These are phyloP conservation scores for Agrenia bidenticulata DNA, from an alignment of 2,888 invertebrate species.

Conservation along the genomic window DNA sequence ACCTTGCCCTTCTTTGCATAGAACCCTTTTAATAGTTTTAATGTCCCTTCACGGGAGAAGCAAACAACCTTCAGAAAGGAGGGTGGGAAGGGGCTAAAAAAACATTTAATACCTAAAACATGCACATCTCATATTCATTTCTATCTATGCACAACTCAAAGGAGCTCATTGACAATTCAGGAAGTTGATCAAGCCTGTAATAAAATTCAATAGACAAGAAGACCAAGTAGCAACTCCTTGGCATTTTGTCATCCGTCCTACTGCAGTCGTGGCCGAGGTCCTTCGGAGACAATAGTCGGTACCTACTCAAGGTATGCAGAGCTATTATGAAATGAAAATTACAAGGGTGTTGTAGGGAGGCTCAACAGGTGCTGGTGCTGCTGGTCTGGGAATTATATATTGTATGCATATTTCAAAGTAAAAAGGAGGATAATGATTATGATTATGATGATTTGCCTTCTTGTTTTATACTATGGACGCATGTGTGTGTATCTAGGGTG, in stretches of 20 bases:
- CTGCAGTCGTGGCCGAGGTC: too few species aligned
- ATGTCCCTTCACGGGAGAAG: not conserved
- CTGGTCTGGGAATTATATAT: too few species aligned
- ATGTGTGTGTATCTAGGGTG: too few species aligned
- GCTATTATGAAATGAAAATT: too few species aligned
- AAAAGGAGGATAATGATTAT: conserved; percentile 3
- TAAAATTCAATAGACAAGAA: conserved; percentile 14
- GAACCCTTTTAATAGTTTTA: not conserved
- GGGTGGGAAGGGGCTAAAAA: not conserved
- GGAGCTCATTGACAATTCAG: conserved; percentile 34
- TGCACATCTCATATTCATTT: conserved; percentile 30
- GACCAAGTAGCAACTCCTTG: too few species aligned
- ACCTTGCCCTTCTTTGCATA: conserved; percentile 7
- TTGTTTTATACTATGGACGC: too few species aligned
- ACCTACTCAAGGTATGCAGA: too few species aligned
- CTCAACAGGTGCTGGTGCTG: too few species aligned
- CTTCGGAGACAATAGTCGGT: too few species aligned
- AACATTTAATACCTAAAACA: conserved; percentile 4
- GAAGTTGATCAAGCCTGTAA: conserved; percentile 26
- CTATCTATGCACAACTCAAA: conserved; percentile 17
- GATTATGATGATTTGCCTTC: not conserved
- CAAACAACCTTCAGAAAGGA: not conserved
- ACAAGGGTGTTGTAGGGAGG: too few species aligned
- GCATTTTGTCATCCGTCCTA: too few species aligned
- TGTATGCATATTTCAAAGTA: not conserved